Evolutionary conservation across 2,888 invertebrate species (phyloP).

Genomic region (Nemoura dubitans): DNA sequence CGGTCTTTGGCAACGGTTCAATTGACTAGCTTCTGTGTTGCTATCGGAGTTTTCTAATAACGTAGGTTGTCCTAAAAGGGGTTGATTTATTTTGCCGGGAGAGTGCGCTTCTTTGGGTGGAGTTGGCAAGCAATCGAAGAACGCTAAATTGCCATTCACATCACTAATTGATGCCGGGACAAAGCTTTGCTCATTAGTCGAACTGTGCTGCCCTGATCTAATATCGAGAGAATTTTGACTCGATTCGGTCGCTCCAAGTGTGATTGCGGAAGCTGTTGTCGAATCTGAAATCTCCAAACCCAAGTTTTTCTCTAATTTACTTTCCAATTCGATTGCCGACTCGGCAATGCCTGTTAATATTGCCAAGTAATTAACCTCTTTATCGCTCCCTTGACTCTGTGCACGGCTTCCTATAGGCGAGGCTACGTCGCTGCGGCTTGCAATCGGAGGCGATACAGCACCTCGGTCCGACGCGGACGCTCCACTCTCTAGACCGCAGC

Average conservation of each 20-base stretch:
- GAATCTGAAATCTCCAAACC: neutral
- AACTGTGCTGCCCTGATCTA: neutral
- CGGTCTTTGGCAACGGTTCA: neutral
- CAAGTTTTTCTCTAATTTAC: neutral
- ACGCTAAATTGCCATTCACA: neutral
- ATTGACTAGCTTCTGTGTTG: neutral
- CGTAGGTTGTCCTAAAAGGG: neutral
- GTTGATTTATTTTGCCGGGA: neutral
- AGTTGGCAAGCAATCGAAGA: neutral
- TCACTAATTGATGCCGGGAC: neutral
- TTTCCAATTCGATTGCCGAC: slow-evolving; percentile 2
- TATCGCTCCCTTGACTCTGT: neutral
- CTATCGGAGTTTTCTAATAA: neutral
- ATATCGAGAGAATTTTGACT: neutral
- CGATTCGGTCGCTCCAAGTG: neutral
- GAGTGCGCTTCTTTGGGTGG: neutral
- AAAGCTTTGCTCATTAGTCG: neutral
- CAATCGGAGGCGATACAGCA: too few species aligned
- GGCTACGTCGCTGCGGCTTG: neutral
- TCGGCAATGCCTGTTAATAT: neutral
- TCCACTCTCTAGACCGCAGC: slow-evolving; percentile 33
- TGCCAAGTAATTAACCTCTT: neutral
- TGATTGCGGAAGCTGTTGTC: neutral
- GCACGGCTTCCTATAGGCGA: neutral
- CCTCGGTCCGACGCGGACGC: neutral